Evolutionary conservation across 53 echinoderm and acorn worm species (phyloP).

Genomic region (Holothuria leucospilota): DNA sequence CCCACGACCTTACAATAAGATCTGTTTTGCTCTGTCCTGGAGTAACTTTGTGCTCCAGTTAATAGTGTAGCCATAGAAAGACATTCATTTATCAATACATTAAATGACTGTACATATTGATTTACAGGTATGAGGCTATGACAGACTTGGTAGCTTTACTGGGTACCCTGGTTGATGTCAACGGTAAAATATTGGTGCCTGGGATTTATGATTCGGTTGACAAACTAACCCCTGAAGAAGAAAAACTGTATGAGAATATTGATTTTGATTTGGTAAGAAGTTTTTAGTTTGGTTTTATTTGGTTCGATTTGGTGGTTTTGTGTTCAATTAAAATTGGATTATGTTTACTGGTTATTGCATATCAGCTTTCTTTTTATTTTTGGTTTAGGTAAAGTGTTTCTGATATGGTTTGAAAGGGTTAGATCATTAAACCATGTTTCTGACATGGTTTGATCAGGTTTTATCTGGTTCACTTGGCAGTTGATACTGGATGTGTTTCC

Average conservation of each 20-base stretch:
- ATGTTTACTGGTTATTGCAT: too few relatives aligned
- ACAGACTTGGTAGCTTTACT: slow-evolving; percentile 77
- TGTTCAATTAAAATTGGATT: not conserved
- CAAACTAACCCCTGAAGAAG: slow-evolving; percentile 73
- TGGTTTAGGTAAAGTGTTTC: not conserved
- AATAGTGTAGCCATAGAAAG: too few relatives aligned
- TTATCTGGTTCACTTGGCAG: too few relatives aligned
- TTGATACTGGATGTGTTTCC: too few relatives aligned
- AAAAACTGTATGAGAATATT: slow-evolving; percentile 75
- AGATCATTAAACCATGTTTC: too few relatives aligned
- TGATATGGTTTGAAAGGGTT: too few relatives aligned
- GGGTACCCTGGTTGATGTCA: slow-evolving; percentile 82
- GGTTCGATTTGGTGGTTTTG: not conserved
- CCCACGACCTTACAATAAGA: too few relatives aligned
- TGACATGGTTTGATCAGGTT: not conserved
- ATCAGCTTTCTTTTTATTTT: not conserved
- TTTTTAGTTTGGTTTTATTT: too few relatives aligned
- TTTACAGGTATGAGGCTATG: slow-evolving; percentile 91
- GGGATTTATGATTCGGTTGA: slow-evolving; percentile 88
- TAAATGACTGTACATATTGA: not conserved
- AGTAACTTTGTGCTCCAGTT: too few relatives aligned
- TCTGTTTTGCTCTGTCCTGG: too few relatives aligned
- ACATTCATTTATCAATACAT: too few relatives aligned
- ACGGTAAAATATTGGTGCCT: slow-evolving; percentile 82
- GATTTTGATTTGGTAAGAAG: slow-evolving; percentile 84